phyloP scores from a whole-genome alignment of 2,797 vertebrate species.

The Rhabdomys pumilio region DNA sequence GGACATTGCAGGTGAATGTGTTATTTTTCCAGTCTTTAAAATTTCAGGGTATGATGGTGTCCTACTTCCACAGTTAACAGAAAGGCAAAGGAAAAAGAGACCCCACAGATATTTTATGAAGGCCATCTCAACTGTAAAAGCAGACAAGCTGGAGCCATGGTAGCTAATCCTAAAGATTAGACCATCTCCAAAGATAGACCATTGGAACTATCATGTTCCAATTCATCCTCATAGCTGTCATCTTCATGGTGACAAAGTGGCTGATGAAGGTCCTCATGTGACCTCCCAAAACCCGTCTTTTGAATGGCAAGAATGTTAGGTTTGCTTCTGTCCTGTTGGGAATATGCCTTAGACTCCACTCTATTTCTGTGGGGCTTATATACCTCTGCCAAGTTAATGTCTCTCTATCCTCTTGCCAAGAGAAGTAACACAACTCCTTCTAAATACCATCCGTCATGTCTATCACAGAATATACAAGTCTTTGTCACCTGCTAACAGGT shows the following conservation, averaged over 20 bases:
- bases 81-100: background rate
- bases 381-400: background rate
- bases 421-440: background rate
- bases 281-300: no score
- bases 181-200: background rate
- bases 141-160: background rate
- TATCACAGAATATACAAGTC: no score
- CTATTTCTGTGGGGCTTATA: background rate
- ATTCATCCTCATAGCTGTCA: background rate
- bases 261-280: background rate
- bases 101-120: rapidly evolving
- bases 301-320: no score
- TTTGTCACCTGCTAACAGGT: background rate
- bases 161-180: background rate
- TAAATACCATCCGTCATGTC: background rate
- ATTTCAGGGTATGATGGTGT: background rate
- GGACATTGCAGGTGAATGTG: no score
- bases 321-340: background rate
- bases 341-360: background rate
- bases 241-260: background rate
- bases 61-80: background rate
- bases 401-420: background rate
- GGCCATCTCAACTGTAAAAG: background rate
- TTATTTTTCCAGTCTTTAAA: background rate
- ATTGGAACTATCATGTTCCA: no score